Evolutionary conservation across 2,888 invertebrate species (phyloP).

Genomic region (Brassicogethes aeneus): DNA sequence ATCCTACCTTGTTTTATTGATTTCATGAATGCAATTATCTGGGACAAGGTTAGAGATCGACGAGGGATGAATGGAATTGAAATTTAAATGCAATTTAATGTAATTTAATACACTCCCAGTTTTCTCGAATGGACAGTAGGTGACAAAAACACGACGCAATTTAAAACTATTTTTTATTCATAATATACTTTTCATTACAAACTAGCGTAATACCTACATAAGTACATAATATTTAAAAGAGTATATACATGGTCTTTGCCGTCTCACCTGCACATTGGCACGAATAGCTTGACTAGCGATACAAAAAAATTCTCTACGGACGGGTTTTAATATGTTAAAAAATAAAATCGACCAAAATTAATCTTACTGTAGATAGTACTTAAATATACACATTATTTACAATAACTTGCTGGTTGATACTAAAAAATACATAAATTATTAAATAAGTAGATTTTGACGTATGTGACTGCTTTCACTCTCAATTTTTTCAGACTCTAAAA

Average conservation of each 20-base stretch:
- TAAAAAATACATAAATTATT: slow-evolving; percentile 5
- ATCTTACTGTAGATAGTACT: too few relatives aligned
- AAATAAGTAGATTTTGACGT: background rate
- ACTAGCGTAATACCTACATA: background rate
- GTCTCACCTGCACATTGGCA: slow-evolving; percentile 14
- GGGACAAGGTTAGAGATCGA: too few relatives aligned
- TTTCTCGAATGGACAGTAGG: too few relatives aligned
- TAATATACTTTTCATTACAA: background rate
- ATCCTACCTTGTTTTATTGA: too few relatives aligned
- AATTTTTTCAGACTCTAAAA: too few relatives aligned
- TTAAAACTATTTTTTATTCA: background rate
- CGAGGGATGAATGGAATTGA: too few relatives aligned
- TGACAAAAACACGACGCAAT: too few relatives aligned
- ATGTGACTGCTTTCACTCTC: background rate
- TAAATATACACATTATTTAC: slow-evolving; percentile 5
- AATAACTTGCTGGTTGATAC: background rate
- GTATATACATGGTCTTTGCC: slow-evolving; percentile 13
- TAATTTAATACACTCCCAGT: too few relatives aligned
- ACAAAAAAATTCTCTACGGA: background rate
- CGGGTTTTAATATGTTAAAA: too few relatives aligned
- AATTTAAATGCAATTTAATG: too few relatives aligned
- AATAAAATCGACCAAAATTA: too few relatives aligned
- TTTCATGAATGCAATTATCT: too few relatives aligned
- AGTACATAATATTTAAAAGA: background rate
- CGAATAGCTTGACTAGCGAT: slow-evolving; percentile 14